Conservation (phyloP, 2,888 invertebrate species). For the Itoplectis maculator region DNA sequence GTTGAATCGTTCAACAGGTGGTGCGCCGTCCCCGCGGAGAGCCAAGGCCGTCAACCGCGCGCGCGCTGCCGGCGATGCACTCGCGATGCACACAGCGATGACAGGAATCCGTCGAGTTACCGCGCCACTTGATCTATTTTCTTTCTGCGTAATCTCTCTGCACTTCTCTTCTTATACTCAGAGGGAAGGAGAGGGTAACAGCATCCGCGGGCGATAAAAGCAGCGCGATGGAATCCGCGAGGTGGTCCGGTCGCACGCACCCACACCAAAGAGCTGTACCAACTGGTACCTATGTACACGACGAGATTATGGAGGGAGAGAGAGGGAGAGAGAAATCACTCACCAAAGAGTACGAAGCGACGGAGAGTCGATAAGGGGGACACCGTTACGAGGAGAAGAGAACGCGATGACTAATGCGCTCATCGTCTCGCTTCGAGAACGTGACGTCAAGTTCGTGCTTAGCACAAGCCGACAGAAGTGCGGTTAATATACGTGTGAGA, state of each 20-base stretch:
- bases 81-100: not conserved
- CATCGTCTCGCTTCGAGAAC: slow-evolving; percentile 78
- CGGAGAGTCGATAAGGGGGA: slow-evolving; percentile 71
- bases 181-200: too few species aligned
- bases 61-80: not conserved
- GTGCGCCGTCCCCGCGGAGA: slow-evolving; percentile 50
- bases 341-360: slow-evolving; percentile 27
- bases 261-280: slow-evolving; percentile 5
- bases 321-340: slow-evolving; percentile 44
- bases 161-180: not conserved
- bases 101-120: slow-evolving; percentile 42
- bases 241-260: not conserved
- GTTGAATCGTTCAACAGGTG: slow-evolving; percentile 73
- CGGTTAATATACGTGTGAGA: slow-evolving; percentile 22
- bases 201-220: slow-evolving; percentile 36
- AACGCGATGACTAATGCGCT: slow-evolving; percentile 81
- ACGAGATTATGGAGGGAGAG: slow-evolving; percentile 27
- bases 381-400: slow-evolving; percentile 75
- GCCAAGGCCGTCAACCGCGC: slow-evolving; percentile 44
- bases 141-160: slow-evolving; percentile 47
- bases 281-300: slow-evolving; percentile 5
- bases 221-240: slow-evolving; percentile 29
- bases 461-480: slow-evolving; percentile 22
- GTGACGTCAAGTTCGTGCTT: slow-evolving; percentile 74
- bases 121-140: slow-evolving; percentile 48